A percentile compares a stretch with the other conserved stretches of the same genome.
These are phyloP conservation scores for Salpingus planirostris DNA, from an alignment of 2,888 invertebrate genomes.

Conservation along the genomic window DNA sequence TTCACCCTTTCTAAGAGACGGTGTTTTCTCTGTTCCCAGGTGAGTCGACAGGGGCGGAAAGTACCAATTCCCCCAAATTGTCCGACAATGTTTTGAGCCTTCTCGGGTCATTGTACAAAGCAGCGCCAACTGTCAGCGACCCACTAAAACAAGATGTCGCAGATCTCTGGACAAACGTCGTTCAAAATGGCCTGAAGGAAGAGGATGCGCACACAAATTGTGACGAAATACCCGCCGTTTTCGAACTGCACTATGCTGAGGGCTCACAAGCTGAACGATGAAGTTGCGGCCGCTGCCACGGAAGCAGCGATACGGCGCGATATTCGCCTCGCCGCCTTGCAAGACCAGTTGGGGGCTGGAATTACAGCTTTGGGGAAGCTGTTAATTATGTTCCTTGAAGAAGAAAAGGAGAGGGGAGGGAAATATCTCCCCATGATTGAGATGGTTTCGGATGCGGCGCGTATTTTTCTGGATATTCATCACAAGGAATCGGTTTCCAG, in stretches of 20 bases:
- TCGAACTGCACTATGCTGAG: conserved; percentile 1
- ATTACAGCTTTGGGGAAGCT: conserved; percentile 2
- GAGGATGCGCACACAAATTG: conserved; percentile 2
- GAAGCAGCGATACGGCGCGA: neutral
- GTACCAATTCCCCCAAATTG: too few species aligned
- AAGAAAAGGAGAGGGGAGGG: conserved; percentile 2
- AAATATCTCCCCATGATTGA: neutral
- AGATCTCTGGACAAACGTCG: conserved; percentile 2
- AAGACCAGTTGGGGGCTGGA: conserved; percentile 4
- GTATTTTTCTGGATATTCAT: conserved; percentile 1
- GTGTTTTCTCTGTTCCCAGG: too few species aligned
- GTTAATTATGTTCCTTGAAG: conserved; percentile 2
- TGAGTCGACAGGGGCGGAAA: too few species aligned
- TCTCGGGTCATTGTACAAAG: too few species aligned
- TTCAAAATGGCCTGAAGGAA: conserved; percentile 4
- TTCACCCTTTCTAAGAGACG: too few species aligned
- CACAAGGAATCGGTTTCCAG: conserved; percentile 3
- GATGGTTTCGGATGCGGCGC: neutral
- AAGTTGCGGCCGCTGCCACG: conserved; percentile 1
- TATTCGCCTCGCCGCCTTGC: conserved; percentile 1
- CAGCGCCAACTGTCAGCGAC: too few species aligned
- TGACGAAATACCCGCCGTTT: conserved; percentile 4
- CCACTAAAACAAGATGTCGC: too few species aligned
- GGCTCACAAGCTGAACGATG: conserved; percentile 6
- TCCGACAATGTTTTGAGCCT: too few species aligned